A percentile compares a stretch with the other conserved stretches of the same genome.
Conservation (phyloP, 2,797 vertebrate genomes). For the Rhynchotus rufescens region DNA sequence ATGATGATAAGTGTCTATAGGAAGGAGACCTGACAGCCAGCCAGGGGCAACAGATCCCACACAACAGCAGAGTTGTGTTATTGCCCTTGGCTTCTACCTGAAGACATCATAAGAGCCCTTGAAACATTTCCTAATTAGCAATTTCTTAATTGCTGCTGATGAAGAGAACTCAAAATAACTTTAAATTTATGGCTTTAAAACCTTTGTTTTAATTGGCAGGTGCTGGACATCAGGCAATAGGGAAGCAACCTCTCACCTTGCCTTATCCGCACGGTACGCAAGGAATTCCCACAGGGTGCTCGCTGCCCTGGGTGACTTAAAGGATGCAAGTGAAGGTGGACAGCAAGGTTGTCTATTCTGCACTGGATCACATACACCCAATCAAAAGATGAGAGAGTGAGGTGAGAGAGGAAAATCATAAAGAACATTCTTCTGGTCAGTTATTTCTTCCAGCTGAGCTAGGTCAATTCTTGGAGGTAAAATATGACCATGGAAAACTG, state of each 20-base stretch:
- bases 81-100: background rate
- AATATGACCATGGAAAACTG: background rate
- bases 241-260: background rate
- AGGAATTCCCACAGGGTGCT: background rate
- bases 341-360: background rate
- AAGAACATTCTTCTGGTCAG: background rate
- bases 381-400: background rate
- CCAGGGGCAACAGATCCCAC: background rate
- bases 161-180: background rate
- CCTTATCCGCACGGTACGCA: background rate
- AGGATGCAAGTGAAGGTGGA: background rate
- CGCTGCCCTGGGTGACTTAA: background rate
- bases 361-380: background rate
- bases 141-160: background rate
- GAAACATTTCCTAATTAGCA: background rate
- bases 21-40: background rate
- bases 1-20: background rate
- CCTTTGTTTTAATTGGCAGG: background rate
- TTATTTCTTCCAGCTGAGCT: background rate
- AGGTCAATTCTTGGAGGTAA: background rate
- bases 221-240: background rate
- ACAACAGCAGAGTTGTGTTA: background rate
- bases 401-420: rapidly evolving
- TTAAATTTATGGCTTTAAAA: background rate
- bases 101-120: background rate